A percentile compares a stretch with the other conserved stretches of the same genome.
phyloP scores from a whole-genome alignment of 2,797 vertebrate species.

The Acomys russatus region DNA sequence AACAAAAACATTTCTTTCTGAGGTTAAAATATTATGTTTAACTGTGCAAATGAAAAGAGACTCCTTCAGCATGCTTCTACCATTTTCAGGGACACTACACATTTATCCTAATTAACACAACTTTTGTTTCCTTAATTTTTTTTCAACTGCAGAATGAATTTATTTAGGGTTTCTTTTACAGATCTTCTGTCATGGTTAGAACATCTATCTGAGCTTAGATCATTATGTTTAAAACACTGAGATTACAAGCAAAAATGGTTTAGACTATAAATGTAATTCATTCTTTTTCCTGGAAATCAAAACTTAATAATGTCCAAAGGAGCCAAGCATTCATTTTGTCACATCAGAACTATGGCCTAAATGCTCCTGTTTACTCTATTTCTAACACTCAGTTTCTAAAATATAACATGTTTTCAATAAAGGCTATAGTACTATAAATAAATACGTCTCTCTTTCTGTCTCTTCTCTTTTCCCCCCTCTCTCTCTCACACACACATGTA shows the following conservation, averaged over 20 bases:
- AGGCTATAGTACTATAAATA: constrained; percentile 47
- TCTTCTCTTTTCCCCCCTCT: neutral
- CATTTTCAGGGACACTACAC: neutral
- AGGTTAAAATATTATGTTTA: neutral
- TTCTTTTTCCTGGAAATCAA: constrained; percentile 22
- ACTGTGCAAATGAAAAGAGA: neutral
- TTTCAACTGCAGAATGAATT: neutral
- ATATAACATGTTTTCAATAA: constrained; percentile 53
- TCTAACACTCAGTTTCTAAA: constrained; percentile 59
- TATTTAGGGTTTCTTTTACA: neutral
- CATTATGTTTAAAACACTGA: constrained; percentile 10
- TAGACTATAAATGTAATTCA: neutral
- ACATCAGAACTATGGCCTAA: constrained; percentile 14
- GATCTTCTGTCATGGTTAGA: neutral
- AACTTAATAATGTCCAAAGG: neutral
- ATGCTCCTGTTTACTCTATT: neutral
- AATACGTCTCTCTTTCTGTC: neutral
- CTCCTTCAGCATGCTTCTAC: neutral
- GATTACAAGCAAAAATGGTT: constrained; percentile 29
- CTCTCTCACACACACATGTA: neutral
- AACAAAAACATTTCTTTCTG: neutral
- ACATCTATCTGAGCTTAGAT: neutral
- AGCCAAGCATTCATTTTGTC: neutral
- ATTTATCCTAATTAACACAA: neutral
- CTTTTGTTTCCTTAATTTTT: neutral